A percentile compares a stretch with the other conserved stretches of the same genome.
phyloP scores from a whole-genome alignment of 2,113 vertebrate species.

The Sturnira hondurensis region DNA sequence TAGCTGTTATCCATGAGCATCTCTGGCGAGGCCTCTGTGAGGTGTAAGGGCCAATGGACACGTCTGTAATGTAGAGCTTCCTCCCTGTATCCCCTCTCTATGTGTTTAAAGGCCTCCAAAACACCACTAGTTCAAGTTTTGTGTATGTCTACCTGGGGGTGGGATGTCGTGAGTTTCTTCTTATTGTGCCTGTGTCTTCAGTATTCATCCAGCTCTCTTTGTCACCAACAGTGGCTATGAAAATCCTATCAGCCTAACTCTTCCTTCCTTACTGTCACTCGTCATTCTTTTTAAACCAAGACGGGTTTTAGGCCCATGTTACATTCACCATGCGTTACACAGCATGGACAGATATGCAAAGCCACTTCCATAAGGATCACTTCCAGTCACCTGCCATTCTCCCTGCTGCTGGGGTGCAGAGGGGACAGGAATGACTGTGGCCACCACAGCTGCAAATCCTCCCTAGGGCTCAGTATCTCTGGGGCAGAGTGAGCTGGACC shows the following conservation, averaged over 20 bases:
- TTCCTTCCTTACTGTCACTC: not conserved
- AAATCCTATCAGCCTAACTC: not conserved
- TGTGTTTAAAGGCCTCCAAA: not conserved
- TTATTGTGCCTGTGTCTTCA: not conserved
- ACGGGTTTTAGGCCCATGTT: not conserved
- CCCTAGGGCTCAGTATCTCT: not conserved
- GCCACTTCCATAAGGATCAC: not conserved
- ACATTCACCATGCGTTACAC: not conserved
- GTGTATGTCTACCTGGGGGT: not conserved
- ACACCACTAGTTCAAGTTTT: not conserved
- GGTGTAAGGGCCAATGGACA: not conserved
- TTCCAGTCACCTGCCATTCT: not conserved
- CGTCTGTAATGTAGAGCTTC: not conserved
- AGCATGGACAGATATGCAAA: not conserved
- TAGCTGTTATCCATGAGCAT: not conserved
- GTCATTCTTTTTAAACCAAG: not conserved
- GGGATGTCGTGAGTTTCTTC: not conserved
- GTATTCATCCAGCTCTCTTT: not conserved
- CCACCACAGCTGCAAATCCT: not conserved
- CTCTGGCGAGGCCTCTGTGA: not conserved
- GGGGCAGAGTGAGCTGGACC: not conserved
- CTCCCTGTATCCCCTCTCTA: not conserved
- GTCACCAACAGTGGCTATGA: not conserved
- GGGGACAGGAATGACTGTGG: fast-evolving
- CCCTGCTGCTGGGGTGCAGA: not conserved